Evolutionary conservation across 2,888 invertebrate genomes (phyloP).

Genomic region (Nebria brevicollis): DNA sequence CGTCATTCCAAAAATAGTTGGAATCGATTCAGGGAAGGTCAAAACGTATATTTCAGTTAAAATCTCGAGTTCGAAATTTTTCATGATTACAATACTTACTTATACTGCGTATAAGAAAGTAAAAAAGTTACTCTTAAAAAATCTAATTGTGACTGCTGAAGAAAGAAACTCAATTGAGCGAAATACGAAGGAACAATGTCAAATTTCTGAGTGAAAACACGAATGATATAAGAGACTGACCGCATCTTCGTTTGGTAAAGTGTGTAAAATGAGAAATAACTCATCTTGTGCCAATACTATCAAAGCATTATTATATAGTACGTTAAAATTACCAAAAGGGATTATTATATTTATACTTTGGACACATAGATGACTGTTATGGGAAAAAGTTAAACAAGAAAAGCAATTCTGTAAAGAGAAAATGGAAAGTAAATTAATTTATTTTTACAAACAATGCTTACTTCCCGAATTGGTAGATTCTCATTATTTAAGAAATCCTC

Average conservation of each 20-base stretch:
- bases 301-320: not conserved
- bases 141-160: conserved; percentile 9
- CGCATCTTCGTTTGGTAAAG: conserved; percentile 7
- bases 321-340: conserved; percentile 1
- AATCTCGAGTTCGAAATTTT: no score
- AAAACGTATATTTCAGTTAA: no score
- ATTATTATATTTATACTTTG: conserved; percentile 11
- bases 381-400: not conserved
- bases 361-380: not conserved
- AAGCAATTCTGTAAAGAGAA: not conserved
- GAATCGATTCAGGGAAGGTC: no score
- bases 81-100: no score
- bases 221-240: not conserved
- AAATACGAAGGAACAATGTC: conserved; percentile 5
- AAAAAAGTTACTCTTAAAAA: no score
- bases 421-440: not conserved
- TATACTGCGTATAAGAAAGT: no score
- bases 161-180: conserved; percentile 17
- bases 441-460: not conserved
- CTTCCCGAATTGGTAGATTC: conserved; percentile 13
- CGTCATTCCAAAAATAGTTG: no score
- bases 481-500: not conserved
- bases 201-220: not conserved
- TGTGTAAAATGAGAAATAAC: not conserved
- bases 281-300: not conserved